Evolutionary conservation across 2,888 invertebrate genomes (phyloP).

Genomic region (Imbricaverruca yamaguchii): DNA sequence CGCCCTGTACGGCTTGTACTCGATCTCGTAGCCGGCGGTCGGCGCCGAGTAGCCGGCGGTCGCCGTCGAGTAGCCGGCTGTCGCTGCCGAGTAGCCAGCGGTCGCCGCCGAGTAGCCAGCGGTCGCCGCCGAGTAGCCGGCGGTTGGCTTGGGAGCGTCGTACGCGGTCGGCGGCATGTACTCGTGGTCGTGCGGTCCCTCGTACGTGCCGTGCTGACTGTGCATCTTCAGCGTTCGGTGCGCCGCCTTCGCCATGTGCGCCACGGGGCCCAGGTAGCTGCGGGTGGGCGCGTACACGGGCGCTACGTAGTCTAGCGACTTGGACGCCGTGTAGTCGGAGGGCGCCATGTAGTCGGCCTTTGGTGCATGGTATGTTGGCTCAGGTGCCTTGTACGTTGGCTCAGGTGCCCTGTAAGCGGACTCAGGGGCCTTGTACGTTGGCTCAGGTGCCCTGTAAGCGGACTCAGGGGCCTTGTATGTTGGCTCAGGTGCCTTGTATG

Average conservation of each 20-base stretch:
- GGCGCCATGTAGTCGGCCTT: conserved; percentile 24
- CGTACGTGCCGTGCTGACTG: neutral
- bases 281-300: neutral
- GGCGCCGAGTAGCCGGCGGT: too few species aligned
- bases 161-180: neutral
- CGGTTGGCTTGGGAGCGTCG: neutral
- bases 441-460: conserved; percentile 25
- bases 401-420: conserved; percentile 26
- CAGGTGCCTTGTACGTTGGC: conserved; percentile 24
- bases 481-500: conserved; percentile 25
- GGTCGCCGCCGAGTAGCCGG: neutral
- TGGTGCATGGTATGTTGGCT: conserved; percentile 25
- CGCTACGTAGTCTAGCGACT: neutral
- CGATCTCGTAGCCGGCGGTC: neutral
- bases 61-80: too few species aligned
- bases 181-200: conserved; percentile 1
- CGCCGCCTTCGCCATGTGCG: neutral
- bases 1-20: neutral
- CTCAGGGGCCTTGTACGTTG: conserved; percentile 25
- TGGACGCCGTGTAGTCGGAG: conserved; percentile 19
- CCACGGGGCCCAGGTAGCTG: neutral
- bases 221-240: neutral
- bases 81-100: too few species aligned
- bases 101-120: too few species aligned
- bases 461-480: conserved; percentile 24